phyloP scores from a whole-genome alignment of 2,797 vertebrate genomes.

The Mormyrus hasselquistii region DNA sequence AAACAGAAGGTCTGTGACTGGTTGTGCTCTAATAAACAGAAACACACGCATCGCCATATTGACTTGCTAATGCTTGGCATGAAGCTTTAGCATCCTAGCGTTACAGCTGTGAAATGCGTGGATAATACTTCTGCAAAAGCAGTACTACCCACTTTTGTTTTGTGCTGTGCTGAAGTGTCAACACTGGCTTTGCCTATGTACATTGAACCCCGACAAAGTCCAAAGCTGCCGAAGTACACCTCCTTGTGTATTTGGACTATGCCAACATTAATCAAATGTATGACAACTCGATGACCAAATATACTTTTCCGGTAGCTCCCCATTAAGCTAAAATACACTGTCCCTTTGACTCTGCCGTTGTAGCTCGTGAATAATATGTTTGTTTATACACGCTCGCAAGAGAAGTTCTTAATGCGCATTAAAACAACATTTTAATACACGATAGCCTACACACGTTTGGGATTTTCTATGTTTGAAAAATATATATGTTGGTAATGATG shows the following conservation, averaged over 20 bases:
- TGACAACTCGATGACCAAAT: neutral
- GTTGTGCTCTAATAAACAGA: neutral
- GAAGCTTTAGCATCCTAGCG: neutral
- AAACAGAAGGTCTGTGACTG: neutral
- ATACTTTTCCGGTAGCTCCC: neutral
- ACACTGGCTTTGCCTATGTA: neutral
- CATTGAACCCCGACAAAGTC: neutral
- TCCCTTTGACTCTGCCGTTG: neutral
- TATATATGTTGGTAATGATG: neutral
- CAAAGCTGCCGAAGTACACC: neutral
- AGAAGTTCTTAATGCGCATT: neutral
- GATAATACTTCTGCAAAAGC: neutral
- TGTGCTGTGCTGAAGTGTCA: too few relatives aligned
- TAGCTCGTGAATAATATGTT: neutral
- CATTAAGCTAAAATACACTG: neutral
- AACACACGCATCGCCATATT: neutral
- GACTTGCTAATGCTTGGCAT: neutral
- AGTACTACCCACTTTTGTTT: neutral
- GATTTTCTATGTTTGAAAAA: neutral
- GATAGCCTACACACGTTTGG: neutral
- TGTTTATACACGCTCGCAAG: neutral
- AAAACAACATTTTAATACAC: neutral
- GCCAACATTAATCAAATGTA: neutral
- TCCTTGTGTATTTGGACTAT: neutral
- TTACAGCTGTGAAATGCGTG: neutral